A percentile compares a stretch with the other conserved stretches of the same genome.
phyloP scores from a whole-genome alignment of 2,888 invertebrate species.

The Neocrepidodera transversa region DNA sequence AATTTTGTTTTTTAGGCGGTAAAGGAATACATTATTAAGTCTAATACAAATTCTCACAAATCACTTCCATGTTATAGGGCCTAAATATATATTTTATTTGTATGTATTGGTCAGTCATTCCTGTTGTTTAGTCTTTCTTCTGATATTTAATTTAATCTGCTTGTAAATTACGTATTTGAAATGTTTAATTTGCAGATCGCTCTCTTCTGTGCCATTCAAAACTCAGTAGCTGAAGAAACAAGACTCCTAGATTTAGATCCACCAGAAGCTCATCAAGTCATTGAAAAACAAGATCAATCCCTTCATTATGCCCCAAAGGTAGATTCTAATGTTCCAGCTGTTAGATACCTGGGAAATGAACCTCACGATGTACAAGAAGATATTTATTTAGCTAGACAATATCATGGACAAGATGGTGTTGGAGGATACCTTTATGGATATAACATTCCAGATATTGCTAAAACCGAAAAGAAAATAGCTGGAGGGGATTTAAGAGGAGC shows the following conservation, averaged over 20 bases:
- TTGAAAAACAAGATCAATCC: slow-evolving; percentile 60
- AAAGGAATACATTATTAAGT: no score
- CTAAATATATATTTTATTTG: no score
- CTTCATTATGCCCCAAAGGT: slow-evolving; percentile 64
- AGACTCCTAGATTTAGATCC: slow-evolving; percentile 64
- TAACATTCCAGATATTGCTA: slow-evolving; percentile 74
- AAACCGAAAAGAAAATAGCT: slow-evolving; percentile 73
- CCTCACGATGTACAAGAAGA: slow-evolving; percentile 70
- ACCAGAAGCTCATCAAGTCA: slow-evolving; percentile 62
- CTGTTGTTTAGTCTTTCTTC: no score
- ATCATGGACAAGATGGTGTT: slow-evolving; percentile 70
- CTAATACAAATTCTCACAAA: no score
- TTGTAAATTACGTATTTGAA: slow-evolving; percentile 24
- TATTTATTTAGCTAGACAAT: slow-evolving; percentile 74
- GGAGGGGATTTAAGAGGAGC: slow-evolving; percentile 77
- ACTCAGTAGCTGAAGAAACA: slow-evolving; percentile 58
- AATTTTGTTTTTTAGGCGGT: no score
- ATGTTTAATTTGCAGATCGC: slow-evolving; percentile 24
- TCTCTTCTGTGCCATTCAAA: slow-evolving; percentile 15
- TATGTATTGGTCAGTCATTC: no score
- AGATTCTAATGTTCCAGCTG: slow-evolving; percentile 62
- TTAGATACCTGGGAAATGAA: slow-evolving; percentile 60
- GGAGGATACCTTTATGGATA: slow-evolving; percentile 79
- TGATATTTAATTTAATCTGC: background rate
- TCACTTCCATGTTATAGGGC: no score